Evolutionary conservation across 2,888 invertebrate genomes (phyloP), one percentile per base, ranked within the genome.

Genomic region (Calephelis perditalis): DNA sequence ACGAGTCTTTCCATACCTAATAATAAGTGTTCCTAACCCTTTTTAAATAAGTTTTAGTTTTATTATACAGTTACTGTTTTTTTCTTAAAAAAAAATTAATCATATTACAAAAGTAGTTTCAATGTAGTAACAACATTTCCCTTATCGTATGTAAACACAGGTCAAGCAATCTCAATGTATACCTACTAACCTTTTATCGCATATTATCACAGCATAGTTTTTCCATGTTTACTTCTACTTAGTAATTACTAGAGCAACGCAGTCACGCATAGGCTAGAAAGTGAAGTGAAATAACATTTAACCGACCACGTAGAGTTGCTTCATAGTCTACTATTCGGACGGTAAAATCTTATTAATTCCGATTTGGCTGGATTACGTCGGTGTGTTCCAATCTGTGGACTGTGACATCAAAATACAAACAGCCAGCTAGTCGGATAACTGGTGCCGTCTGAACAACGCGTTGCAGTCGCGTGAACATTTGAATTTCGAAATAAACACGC

Each of bases 311-410:
- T 73, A 61, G 66, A 74, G 73, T 77, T 60, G 79, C 70, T 69
- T 67, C 63, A 67, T 69, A 64, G 67, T 66, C 55, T 65, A 61
- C 64, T 67, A 68, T 64, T 66, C 64, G 70, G 68, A 75, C 62
- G 64, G 68, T 74, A 71, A 74, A 74, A 78, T 75, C 73, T 74
- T 73, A 75, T 75, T 73, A 73, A 75, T 76, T 82, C 72, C 67
- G 76, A 84, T 78, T 84, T 68, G 75, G 86, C 81, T 77, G 86
- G 86, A 72, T 85, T 77, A 82, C 77, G 77, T 84, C 79, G 78
- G 86, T 81, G 77, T 81, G 79, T 79, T 81, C 76, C 80, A 74
- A 80, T 80, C 79, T 76, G 71, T 75, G n/a, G 52, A n/a, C 52
- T 54, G 75, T 76, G 75, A 75, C 77, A 74, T 71, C 74, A 62